Evolutionary conservation across 2,113 vertebrate species (phyloP), one percentile per base, ranked within the genome.

Genomic region (Ptilonorhynchus violaceus): DNA sequence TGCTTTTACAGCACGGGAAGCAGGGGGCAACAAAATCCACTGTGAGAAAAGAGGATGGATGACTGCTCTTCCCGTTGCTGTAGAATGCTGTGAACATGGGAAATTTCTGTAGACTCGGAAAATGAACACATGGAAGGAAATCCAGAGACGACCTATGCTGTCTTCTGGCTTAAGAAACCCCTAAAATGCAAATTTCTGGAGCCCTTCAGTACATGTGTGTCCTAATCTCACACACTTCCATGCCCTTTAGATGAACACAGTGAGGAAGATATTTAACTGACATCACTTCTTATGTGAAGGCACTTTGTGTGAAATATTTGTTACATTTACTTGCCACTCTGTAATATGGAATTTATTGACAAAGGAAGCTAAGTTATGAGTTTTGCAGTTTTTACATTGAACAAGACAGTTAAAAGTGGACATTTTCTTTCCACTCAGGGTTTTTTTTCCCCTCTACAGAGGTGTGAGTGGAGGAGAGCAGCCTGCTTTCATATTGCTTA

Each of bases 21-120:
- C 52, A 93, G 81, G 73, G 85, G 92, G 76, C 90, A 95, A 94
- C 80, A 93, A 84, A 93, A 92, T 59, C 88, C 81, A 52, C 72
- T 85, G 35, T 88, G 25, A 59, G 87, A 53, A n/a, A 33, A 79
- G 60, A 77, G 59, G 66, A 10, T 31, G 78, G 74, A 44, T 11
- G 50, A 15, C 4, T 72, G 39, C 22, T 78, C 31, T n/a, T 66
- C 41, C 46, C 0, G 0, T 24, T 33, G 52, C 28, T 15, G 9
- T 21, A 46, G 53, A 76, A 76, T 25, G 33, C 17, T 86, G 35
- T 21, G 31, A 62, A 56, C 4, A 31, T 85, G 56, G 76, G 76
- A 88, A 85, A 21, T 53, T n/a, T 13, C 21, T 77, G 31, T 7
- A 42, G 39, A 30, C 67, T 79, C 4, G 1, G 13, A 1, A 47